Evolutionary conservation across 1,140 invertebrate species (phyloP).

Genomic region (Lepidurus couesii): DNA sequence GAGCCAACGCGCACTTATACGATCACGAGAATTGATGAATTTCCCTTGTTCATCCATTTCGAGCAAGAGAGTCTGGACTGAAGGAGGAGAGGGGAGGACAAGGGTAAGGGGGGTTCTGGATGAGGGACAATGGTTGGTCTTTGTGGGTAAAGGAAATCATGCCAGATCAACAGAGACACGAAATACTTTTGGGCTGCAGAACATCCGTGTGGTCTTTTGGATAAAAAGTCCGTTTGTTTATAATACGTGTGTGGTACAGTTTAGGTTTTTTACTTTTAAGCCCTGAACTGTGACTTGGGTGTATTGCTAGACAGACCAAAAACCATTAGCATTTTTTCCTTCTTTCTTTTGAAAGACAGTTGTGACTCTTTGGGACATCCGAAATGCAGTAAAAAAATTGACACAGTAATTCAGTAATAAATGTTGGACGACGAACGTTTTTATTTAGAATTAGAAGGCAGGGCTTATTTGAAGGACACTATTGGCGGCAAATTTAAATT

Average conservation of each 20-base stretch:
- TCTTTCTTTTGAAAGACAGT: no score
- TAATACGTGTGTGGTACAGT: background rate
- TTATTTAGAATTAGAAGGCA: no score
- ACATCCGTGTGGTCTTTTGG: background rate
- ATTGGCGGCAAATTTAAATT: no score
- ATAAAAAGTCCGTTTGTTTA: background rate
- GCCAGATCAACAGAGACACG: background rate
- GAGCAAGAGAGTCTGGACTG: background rate
- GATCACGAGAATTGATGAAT: conserved; percentile 1
- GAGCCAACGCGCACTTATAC: conserved; percentile 13
- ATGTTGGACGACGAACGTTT: no score
- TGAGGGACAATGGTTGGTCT: conserved; percentile 7
- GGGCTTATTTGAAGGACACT: no score
- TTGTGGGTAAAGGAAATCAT: conserved; percentile 1
- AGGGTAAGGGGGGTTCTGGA: background rate
- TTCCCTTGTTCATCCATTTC: conserved; percentile 11
- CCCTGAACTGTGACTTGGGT: background rate
- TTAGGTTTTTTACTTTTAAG: background rate
- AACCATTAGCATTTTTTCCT: no score
- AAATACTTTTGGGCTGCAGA: background rate
- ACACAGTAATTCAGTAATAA: no score
- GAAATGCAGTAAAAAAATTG: no score
- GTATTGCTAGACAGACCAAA: background rate
- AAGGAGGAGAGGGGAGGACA: background rate
- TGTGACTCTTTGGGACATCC: no score